phyloP scores from a whole-genome alignment of 1,140 invertebrate species.

The Heliconius hewitsoni region DNA sequence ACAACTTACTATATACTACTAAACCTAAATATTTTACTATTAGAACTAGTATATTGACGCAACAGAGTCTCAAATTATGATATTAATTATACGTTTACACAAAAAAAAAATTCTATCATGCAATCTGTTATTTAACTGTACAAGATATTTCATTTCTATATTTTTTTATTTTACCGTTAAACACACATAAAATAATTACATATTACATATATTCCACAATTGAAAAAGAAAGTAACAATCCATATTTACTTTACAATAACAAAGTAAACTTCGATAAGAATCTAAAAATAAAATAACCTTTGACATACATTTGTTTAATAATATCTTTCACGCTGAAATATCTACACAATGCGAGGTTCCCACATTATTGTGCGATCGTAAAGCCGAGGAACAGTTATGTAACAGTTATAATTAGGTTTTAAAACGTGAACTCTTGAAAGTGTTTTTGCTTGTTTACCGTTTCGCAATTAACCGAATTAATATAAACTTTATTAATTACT shows the following conservation, averaged over 20 bases:
- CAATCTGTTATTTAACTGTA: too few species aligned
- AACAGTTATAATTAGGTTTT: constrained; percentile 30
- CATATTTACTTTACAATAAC: background rate
- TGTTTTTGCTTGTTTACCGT: constrained; percentile 22
- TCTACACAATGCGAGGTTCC: constrained; percentile 10
- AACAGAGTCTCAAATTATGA: too few species aligned
- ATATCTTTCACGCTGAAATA: background rate
- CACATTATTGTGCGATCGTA: constrained; percentile 16
- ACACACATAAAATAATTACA: too few species aligned
- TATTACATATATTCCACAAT: too few species aligned
- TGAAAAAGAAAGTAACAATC: too few species aligned
- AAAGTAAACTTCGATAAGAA: background rate
- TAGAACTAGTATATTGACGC: too few species aligned
- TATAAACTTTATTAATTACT: background rate
- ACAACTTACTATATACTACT: too few species aligned
- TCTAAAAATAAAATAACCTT: constrained; percentile 3
- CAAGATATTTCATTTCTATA: too few species aligned
- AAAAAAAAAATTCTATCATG: too few species aligned
- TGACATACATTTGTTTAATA: constrained; percentile 5
- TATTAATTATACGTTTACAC: too few species aligned
- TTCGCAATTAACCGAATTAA: constrained; percentile 22
- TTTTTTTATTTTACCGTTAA: too few species aligned
- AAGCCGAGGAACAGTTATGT: constrained; percentile 25
- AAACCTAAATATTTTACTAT: too few species aligned
- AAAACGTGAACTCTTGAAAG: constrained; percentile 13